These are phyloP conservation scores for Vulpes vulpes DNA, from an alignment of 2,113 vertebrate genomes.

Conservation along the genomic window DNA sequence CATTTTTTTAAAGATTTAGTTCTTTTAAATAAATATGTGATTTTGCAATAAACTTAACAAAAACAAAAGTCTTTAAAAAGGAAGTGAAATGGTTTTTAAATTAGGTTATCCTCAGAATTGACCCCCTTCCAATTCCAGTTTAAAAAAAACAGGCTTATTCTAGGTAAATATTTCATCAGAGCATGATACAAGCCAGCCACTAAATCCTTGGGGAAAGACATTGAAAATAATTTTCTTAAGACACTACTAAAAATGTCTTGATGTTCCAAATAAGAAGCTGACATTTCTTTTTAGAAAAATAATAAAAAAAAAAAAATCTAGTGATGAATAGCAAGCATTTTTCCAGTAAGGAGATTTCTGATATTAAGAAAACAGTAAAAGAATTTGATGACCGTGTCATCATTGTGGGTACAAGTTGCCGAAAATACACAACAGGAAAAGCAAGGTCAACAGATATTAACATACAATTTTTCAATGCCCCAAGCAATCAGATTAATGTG, in stretches of 20 bases:
- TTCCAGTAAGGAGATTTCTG: not conserved
- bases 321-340: not conserved
- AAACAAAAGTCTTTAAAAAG: not conserved
- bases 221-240: slow-evolving; percentile 34
- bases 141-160: not conserved
- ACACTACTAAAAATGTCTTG: not conserved
- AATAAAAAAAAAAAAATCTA: not conserved
- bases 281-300: slow-evolving; percentile 1
- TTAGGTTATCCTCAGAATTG: not conserved
- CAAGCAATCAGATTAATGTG: not conserved
- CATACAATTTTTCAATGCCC: not conserved
- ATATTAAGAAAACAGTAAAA: not conserved
- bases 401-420: not conserved
- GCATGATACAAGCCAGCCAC: not conserved
- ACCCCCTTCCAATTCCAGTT: not conserved
- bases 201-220: not conserved
- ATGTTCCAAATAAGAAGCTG: not conserved
- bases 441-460: slow-evolving; percentile 35
- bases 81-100: not conserved
- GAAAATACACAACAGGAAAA: slow-evolving; percentile 31
- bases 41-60: not conserved
- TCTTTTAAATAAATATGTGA: not conserved
- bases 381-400: not conserved
- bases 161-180: not conserved
- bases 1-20: not conserved